Base-by-base conservation (phyloP, 2,888 invertebrate species). In the Caenorhabditis macrosperma region DNA sequence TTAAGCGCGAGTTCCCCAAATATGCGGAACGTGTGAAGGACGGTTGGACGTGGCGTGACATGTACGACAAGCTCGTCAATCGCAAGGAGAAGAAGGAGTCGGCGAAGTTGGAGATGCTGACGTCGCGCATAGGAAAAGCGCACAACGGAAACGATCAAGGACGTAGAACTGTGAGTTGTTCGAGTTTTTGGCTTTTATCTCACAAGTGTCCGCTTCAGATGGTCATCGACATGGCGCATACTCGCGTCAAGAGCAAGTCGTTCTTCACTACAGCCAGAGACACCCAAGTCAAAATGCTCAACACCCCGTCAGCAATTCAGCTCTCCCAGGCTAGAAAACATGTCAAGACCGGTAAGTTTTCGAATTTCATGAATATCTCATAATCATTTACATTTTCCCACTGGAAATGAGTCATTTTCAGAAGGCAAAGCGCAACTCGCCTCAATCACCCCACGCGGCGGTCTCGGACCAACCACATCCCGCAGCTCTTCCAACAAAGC, bases 211-310 rank as follows among this genome's bases (percentile, higher is more conserved):
- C 6, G 15, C 2, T 38, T 38, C 54, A 78, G 78, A 75, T 75
- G 69, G 54, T 75, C 17, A 74, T 79, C 30, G 79, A 79, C 15
- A 57, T 66, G 52, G 79, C 79, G 12, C 79, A 75, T 28, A 75
- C 79, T 4, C 41, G 66, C 20, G 57, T 68, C 17, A 35, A 50
- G 15, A 41, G 64, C 12, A 54, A 55, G 12, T 48, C 63, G 6
- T 64, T 54, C 57, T 77, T 69, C 64, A 57, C 41, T 2, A 48
- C 57, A 1, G 69, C 52, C 6, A 38, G 55, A 9, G 68, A 72
- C 20, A 54, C 48, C 20, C 68, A 64, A n/a, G 48, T 69, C 17
- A 79, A 69, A 52, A 64, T 68, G 59, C 48, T 64, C 4, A 38
- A 30, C 7, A 75, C 75, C 1, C 79, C 79, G 55, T 64, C 69